Percentiles rank a stretch among this genome's conserved stretches.
These are phyloP conservation scores for Charadrius vociferus DNA, from an alignment of 2,113 vertebrate genomes.

Conservation along the genomic window DNA sequence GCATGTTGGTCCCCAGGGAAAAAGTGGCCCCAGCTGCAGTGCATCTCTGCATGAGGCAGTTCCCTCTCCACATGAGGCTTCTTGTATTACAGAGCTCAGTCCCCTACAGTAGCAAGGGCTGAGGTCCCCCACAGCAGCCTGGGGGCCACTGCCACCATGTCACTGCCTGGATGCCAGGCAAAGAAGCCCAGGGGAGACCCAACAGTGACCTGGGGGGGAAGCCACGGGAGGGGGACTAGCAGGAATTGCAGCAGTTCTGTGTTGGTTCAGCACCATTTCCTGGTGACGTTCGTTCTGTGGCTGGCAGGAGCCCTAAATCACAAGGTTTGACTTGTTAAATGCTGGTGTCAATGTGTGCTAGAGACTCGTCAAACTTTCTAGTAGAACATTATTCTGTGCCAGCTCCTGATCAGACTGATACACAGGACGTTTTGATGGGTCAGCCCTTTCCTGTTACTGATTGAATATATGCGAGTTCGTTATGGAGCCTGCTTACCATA, in stretches of 20 bases:
- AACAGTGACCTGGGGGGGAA: neutral
- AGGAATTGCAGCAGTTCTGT: neutral
- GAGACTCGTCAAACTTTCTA: conserved; percentile 17
- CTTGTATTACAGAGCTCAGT: neutral
- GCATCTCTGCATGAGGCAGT: neutral
- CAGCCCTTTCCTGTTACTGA: conserved; percentile 37
- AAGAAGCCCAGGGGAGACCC: neutral
- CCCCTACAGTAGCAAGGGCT: neutral
- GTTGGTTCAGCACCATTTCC: neutral
- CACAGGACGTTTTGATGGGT: conserved; percentile 8
- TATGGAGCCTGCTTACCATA: neutral
- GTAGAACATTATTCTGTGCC: neutral
- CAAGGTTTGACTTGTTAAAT: conserved; percentile 44
- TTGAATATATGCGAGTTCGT: neutral
- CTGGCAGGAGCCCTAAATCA: conserved; percentile 38
- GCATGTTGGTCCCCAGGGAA: neutral
- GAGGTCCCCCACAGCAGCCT: neutral
- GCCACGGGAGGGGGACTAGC: neutral
- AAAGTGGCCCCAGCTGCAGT: neutral
- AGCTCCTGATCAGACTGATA: neutral
- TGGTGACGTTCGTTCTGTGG: neutral
- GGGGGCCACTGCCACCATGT: neutral
- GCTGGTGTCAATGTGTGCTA: neutral
- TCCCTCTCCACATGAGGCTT: neutral
- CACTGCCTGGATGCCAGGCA: neutral